Evolutionary conservation across 2,113 vertebrate species (phyloP).

Genomic region (Marmota monax): DNA sequence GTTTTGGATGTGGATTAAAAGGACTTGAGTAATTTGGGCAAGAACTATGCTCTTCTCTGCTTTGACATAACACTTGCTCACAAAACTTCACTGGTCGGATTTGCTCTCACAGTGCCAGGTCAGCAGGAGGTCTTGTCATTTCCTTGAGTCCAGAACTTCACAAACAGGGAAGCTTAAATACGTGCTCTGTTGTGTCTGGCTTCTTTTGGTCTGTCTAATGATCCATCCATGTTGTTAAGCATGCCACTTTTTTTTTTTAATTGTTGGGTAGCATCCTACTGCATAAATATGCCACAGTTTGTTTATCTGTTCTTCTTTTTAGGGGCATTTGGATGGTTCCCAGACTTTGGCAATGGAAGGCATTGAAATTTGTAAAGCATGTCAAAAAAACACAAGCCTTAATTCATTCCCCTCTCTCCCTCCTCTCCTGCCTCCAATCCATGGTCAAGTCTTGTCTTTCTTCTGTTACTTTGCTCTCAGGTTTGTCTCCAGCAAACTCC

Average conservation of each 20-base stretch:
- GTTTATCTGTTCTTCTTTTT: background rate
- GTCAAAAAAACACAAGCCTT: background rate
- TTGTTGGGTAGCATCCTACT: background rate
- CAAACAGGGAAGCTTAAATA: background rate
- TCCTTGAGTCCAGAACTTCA: background rate
- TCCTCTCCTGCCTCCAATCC: background rate
- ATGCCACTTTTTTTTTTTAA: background rate
- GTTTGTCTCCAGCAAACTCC: background rate
- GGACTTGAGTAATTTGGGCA: background rate
- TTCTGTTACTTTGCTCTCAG: background rate
- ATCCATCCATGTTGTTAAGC: background rate
- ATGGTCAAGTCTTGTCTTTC: background rate
- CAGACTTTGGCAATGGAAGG: background rate
- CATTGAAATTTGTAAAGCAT: background rate
- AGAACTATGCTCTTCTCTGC: background rate
- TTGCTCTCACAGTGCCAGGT: background rate
- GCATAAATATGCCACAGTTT: background rate
- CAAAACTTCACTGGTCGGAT: rapidly evolving
- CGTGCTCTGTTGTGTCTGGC: background rate
- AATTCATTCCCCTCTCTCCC: background rate
- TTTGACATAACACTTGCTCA: background rate
- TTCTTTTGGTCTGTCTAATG: background rate
- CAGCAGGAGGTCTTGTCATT: too few relatives aligned
- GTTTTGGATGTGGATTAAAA: background rate
- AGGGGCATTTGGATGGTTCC: background rate